Percentiles rank a stretch among this genome's conserved stretches.
Conservation (phyloP, 2,888 invertebrate species). For the Malthinus seriepunctatus region DNA sequence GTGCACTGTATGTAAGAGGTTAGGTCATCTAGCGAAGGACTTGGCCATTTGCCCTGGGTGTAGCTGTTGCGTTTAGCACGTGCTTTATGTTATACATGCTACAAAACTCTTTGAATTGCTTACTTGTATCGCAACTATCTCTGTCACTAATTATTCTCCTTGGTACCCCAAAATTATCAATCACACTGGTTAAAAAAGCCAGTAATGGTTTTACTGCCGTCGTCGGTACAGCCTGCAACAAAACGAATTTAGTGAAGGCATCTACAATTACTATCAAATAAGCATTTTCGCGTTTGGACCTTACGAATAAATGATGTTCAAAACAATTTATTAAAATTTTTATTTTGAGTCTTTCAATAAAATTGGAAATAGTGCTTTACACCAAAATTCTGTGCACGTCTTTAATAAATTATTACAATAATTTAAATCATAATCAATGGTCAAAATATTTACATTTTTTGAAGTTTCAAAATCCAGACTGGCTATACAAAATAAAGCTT, state of each 20-base stretch:
- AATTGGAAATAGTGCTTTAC: not conserved
- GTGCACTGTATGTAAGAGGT: too few species aligned
- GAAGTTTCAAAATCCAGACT: not conserved
- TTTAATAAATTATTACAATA: not conserved
- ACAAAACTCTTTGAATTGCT: not conserved
- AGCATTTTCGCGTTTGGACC: too few species aligned
- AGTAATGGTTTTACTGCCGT: not conserved
- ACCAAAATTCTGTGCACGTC: not conserved
- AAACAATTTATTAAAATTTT: slow-evolving; percentile 18
- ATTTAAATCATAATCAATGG: not conserved
- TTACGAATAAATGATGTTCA: slow-evolving; percentile 9
- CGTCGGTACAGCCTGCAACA: too few species aligned
- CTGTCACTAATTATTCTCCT: not conserved
- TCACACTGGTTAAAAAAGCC: not conserved
- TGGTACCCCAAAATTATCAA: slow-evolving; percentile 3
- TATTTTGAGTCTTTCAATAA: not conserved
- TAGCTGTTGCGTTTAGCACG: not conserved
- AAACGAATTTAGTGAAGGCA: too few species aligned
- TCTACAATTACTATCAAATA: too few species aligned
- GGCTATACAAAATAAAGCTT: not conserved
- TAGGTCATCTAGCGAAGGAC: too few species aligned
- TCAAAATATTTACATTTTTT: not conserved
- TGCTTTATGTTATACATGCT: not conserved
- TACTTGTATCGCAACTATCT: not conserved
- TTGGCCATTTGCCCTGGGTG: not conserved